Base-by-base conservation (phyloP, 2,113 vertebrate species). In the Notiomystis cincta region DNA sequence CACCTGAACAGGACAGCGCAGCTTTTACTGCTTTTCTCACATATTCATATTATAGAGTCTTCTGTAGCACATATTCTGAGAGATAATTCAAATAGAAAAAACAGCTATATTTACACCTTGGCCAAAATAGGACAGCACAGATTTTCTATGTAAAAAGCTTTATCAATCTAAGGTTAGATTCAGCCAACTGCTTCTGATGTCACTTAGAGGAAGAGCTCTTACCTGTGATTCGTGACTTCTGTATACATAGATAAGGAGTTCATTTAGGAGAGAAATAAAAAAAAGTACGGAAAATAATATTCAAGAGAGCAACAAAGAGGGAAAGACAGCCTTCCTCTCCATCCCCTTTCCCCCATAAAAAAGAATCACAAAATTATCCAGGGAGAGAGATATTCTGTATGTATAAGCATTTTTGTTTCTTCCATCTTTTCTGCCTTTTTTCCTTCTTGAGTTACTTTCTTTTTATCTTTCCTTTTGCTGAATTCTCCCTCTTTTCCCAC, bases 271-370 rank as follows among this genome's bases (percentile, higher is more conserved):
- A 62, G 13, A 70, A 92, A 89, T 2, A 54, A 14, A 40, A 80
- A 91, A 72, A 80, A 1, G 51, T 30, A 71, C 1, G 67, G 27
- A 76, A 53, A 86, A 84, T 38, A 21, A 65, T 24, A 88, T 67
- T 35, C 38, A 75, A 88, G 15, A 67, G 3, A 54, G 10, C 16
- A 67, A 6, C 30, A 79, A 78, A 8, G 15, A 88, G 2, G 5
- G 6, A 31, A 21, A 21, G 18, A 64, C 23, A 53, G 11, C 6
- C 15, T 25, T 53, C 3, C 7, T 53, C n/a, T 35, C 13, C 14
- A 5, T 3, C 1, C 2, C 4, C 40, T 40, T 40, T 40, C 40
- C 40, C 11, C 2, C 12, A 1, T 11, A n/a, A 6, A n/a, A 44
- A 40, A 50, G 11, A 67, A 28, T 8, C 4, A 22, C 13, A 54